Evolutionary conservation across 2,888 invertebrate species (phyloP).

Genomic region (Temnothorax unifasciatus): DNA sequence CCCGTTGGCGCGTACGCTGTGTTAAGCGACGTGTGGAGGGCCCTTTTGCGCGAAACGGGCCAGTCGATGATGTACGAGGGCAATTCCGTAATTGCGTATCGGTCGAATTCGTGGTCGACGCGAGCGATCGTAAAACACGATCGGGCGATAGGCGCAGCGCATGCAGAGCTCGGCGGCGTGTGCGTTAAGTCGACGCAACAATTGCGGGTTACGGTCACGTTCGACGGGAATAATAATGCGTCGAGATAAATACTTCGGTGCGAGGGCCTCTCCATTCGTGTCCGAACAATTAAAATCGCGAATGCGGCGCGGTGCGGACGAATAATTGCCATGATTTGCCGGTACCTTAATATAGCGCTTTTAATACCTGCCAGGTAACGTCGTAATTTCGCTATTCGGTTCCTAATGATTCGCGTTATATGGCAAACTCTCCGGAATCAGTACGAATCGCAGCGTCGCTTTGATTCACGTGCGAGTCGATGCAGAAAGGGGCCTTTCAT

Average conservation of each 20-base stretch:
- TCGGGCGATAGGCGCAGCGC: constrained; percentile 33
- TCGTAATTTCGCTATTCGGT: constrained; percentile 32
- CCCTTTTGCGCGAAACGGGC: constrained; percentile 26
- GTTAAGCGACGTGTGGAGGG: constrained; percentile 14
- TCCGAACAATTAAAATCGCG: constrained; percentile 65
- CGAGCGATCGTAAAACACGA: constrained; percentile 54
- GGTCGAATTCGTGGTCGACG: constrained; percentile 50
- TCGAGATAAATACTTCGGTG: constrained; percentile 61
- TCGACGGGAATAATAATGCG: constrained; percentile 61
- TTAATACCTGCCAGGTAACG: constrained; percentile 31
- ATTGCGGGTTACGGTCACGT: constrained; percentile 66
- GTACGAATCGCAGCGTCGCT: neutral
- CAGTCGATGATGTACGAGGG: constrained; percentile 51
- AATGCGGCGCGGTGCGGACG: constrained; percentile 23
- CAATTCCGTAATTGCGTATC: constrained; percentile 55
- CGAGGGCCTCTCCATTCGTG: neutral
- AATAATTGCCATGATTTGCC: constrained; percentile 67
- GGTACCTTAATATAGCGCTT: constrained; percentile 52
- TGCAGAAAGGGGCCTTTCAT: neutral
- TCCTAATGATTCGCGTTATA: constrained; percentile 35
- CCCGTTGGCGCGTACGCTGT: neutral
- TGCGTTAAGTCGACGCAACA: constrained; percentile 63
- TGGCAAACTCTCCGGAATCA: neutral
- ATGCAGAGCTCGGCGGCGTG: constrained; percentile 1
- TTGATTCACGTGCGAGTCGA: constrained; percentile 5